Evolutionary conservation across 2,113 vertebrate genomes (phyloP), one percentile per base, ranked within the genome.

Genomic region (Petroica traversi): DNA sequence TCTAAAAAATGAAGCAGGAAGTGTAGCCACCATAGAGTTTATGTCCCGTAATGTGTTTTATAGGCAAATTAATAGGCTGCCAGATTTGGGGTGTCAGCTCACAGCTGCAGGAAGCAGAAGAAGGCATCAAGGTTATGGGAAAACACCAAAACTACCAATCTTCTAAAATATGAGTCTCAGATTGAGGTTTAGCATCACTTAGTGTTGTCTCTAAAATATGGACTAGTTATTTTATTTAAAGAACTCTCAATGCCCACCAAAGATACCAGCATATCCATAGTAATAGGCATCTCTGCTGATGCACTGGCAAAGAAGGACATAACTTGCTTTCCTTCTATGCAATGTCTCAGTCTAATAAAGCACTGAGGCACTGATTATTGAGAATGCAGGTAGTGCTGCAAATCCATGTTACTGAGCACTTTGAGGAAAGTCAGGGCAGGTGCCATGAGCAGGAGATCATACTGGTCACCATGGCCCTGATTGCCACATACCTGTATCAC

Each of bases 401-500:
- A 64, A 92, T 11, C 14, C 33, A 2, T 9, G 17, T 40, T 11
- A 25, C 18, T n/a, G 36, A 88, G 25, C 25, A 40, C 12, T 71
- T 36, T 59, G 28, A 51, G 26, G 14, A 40, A n/a, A 84, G 13
- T 48, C 33, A 52, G 38, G 49, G 11, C 31, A 71, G 25, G 7
- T n/a, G 45, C 14, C 40, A 69, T 12, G 20, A 55, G 38, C 25
- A 62, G 38, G n/a, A 49, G 20, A 58, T 12, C 43, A 16, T 5
- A 58, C 4, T 0, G 0, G 23, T 49, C 9, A 71, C 51, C 13
- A 8, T 41, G 14, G 11, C 31, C 77, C 36, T 72, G 43, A 31
- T 16, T 76, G 29, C 6, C 31, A 76, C 0, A 0, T 6, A 26
- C 3, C 18, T 58, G 11, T 13, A 23, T 19, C 34, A 22, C 12